These are phyloP conservation scores for Eubasilissa regina DNA, from an alignment of 1,140 invertebrate genomes.

Conservation along the genomic window DNA sequence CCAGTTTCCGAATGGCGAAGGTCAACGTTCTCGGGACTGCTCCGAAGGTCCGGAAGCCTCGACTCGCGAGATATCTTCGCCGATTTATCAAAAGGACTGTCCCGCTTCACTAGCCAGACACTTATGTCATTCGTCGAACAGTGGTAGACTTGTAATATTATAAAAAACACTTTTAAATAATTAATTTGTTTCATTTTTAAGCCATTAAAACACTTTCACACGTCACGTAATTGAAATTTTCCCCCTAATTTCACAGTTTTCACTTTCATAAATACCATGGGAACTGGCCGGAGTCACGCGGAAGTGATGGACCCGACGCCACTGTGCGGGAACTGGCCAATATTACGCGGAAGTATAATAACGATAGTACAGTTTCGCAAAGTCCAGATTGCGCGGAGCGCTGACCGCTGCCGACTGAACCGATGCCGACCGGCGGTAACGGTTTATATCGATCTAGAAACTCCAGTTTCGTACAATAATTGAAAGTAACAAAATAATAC, in stretches of 20 bases:
- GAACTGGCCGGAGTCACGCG: too few relatives aligned
- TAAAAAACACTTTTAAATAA: conserved; percentile 13
- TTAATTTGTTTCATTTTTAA: conserved; percentile 23
- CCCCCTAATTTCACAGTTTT: too few relatives aligned
- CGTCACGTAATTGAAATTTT: background rate
- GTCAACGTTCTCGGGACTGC: too few relatives aligned
- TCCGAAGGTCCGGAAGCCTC: too few relatives aligned
- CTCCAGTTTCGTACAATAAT: background rate
- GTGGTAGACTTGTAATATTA: conserved; percentile 8
- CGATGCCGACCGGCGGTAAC: conserved; percentile 45
- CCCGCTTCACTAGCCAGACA: background rate
- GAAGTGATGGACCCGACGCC: too few relatives aligned
- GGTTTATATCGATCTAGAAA: conserved; percentile 55
- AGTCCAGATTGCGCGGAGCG: conserved; percentile 37
- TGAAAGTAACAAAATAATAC: conserved; percentile 12
- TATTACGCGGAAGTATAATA: conserved; percentile 16
- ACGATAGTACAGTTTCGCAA: too few relatives aligned
- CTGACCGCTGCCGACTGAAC: conserved; percentile 58
- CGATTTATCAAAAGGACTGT: conserved; percentile 13
- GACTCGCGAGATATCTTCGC: too few relatives aligned
- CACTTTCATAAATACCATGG: conserved; percentile 14
- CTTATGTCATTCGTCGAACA: conserved; percentile 26
- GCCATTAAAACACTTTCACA: conserved; percentile 8
- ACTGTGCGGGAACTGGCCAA: conserved; percentile 4
- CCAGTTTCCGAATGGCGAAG: too few relatives aligned